Conservation (phyloP, 2,113 vertebrate genomes). For the Rhizomys pruinosus region DNA sequence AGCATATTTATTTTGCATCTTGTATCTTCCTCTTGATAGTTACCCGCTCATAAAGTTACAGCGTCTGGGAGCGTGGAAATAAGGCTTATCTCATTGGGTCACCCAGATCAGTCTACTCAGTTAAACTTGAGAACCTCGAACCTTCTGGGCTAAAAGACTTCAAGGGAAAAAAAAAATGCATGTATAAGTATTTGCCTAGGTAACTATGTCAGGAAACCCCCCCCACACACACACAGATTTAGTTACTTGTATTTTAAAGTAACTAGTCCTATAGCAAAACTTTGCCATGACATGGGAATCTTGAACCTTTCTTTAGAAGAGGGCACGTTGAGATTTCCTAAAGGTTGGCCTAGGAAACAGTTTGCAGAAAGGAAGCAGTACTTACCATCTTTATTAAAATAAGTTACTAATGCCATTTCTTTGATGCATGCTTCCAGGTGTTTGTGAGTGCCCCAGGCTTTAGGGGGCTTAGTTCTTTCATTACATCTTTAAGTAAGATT, state of each 20-base stretch:
- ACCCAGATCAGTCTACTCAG: background rate
- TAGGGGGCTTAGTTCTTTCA: conserved; percentile 11
- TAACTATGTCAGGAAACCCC: background rate
- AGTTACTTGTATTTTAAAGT: background rate
- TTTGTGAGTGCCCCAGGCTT: background rate
- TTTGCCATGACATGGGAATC: background rate
- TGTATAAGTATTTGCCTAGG: conserved; percentile 17
- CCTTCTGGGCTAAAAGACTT: background rate
- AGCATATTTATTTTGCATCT: background rate
- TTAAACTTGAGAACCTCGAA: conserved; percentile 52
- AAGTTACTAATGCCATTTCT: background rate
- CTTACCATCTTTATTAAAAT: background rate
- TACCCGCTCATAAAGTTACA: background rate
- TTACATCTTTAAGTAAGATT: background rate
- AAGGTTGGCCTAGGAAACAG: background rate
- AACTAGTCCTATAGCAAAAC: background rate
- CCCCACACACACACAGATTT: background rate
- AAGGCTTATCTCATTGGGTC: conserved; percentile 5
- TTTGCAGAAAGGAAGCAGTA: background rate
- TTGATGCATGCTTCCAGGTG: conserved; percentile 6
- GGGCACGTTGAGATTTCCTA: background rate
- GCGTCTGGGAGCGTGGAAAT: conserved; percentile 14
- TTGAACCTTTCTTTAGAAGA: conserved; percentile 23
- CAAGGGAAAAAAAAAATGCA: background rate
- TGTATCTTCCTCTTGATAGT: background rate